Evolutionary conservation across 2,797 vertebrate species (phyloP).

Genomic region (Enoplosus armatus): DNA sequence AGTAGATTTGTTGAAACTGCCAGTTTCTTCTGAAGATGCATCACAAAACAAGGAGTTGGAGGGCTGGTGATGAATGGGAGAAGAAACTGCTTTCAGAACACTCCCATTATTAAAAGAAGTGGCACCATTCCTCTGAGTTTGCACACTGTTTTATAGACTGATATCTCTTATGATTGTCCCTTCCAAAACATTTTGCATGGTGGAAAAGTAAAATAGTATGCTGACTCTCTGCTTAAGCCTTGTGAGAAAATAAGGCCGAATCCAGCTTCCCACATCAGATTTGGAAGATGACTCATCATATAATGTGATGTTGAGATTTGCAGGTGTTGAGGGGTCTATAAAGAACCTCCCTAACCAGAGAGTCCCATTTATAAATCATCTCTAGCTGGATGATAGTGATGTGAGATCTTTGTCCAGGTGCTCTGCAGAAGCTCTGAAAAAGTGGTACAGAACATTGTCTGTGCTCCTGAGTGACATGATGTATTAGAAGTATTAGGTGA

Average conservation of each 20-base stretch:
- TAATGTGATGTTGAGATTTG: conserved; percentile 8
- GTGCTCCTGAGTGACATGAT: conserved; percentile 21
- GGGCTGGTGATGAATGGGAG: conserved; percentile 1
- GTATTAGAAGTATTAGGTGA: conserved; percentile 19
- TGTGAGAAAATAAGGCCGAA: conserved; percentile 13
- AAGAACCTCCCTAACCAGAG: conserved; percentile 1
- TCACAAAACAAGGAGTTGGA: not conserved
- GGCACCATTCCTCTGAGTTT: not conserved
- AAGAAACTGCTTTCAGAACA: not conserved
- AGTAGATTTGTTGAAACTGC: conserved; percentile 30
- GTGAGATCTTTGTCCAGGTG: conserved; percentile 7
- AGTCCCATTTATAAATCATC: conserved; percentile 7
- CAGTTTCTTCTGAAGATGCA: conserved; percentile 4
- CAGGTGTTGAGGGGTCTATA: conserved; percentile 12
- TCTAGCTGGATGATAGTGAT: conserved; percentile 1
- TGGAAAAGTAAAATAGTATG: not conserved
- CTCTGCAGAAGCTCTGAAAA: conserved; percentile 10
- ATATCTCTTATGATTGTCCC: not conserved
- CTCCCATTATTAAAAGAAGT: not conserved
- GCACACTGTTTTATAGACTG: not conserved
- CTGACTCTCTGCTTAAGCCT: not conserved
- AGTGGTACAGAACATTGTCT: conserved; percentile 11
- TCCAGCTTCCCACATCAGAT: conserved; percentile 15
- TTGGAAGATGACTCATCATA: conserved; percentile 27
- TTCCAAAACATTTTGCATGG: not conserved